Percentiles rank a stretch among this genome's conserved stretches.
Conservation (phyloP, 2,113 vertebrate species). For the Hiodon alosoides region DNA sequence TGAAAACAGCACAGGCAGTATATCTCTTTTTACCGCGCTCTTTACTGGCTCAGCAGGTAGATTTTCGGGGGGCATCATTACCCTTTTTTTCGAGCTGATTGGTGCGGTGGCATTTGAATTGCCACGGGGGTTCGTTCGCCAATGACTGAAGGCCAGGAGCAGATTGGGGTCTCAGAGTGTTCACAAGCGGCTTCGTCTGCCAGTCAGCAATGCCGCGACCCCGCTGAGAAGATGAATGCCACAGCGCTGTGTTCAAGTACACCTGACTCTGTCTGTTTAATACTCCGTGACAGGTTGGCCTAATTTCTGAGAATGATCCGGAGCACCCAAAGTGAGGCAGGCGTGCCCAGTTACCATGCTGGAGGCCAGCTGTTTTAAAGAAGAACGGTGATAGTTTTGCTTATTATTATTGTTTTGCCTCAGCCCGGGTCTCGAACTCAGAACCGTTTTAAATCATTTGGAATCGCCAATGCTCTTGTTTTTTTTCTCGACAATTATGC, state of each 20-base stretch:
- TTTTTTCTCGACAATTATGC: too few species aligned
- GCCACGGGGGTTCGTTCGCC: not conserved
- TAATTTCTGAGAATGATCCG: not conserved
- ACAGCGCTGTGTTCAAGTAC: not conserved
- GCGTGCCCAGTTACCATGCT: not conserved
- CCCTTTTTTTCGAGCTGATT: not conserved
- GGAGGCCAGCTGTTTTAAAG: not conserved
- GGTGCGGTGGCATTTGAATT: not conserved
- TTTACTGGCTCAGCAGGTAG: not conserved
- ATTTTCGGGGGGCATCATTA: not conserved
- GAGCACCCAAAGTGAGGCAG: not conserved
- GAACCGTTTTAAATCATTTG: too few species aligned
- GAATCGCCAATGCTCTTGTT: too few species aligned
- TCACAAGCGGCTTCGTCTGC: too few species aligned
- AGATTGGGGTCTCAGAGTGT: not conserved
- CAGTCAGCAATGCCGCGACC: not conserved
- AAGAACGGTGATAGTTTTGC: too few species aligned
- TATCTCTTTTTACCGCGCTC: not conserved
- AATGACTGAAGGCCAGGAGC: not conserved
- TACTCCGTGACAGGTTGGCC: constrained; percentile 15
- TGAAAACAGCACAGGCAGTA: not conserved
- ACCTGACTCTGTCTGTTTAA: constrained; percentile 12
- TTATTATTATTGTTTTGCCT: too few species aligned
- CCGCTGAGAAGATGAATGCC: not conserved
- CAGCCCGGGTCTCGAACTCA: too few species aligned